Evolutionary conservation across 2,797 vertebrate genomes (phyloP).

Genomic region (Cyprinella venusta): DNA sequence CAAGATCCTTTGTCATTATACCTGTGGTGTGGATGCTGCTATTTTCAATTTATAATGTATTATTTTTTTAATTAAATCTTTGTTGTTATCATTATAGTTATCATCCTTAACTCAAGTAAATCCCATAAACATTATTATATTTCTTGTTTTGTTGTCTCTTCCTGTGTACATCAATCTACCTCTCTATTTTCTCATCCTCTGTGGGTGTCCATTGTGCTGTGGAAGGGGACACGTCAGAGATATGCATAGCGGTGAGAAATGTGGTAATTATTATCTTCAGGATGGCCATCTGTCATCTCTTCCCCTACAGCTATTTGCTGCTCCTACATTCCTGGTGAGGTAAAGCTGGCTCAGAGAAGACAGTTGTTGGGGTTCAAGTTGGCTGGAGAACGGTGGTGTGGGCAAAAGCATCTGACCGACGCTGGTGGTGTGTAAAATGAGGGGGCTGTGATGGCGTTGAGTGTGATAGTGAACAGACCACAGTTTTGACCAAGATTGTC

Average conservation of each 20-base stretch:
- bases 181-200: conserved; percentile 7
- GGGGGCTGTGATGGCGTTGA: background rate
- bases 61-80: too few relatives aligned
- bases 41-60: background rate
- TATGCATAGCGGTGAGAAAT: conserved; percentile 77
- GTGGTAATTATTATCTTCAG: conserved; percentile 81
- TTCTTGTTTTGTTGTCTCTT: conserved; percentile 9
- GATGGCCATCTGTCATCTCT: conserved; percentile 78
- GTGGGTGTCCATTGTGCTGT: conserved; percentile 37
- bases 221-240: conserved; percentile 71
- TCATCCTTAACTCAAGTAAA: background rate
- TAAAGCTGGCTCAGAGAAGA: conserved; percentile 62
- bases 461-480: conserved; percentile 14
- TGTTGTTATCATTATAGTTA: background rate
- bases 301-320: conserved; percentile 77
- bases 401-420: conserved; percentile 12
- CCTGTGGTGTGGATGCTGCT: background rate
- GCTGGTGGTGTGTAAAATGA: conserved; percentile 22
- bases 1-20: background rate
- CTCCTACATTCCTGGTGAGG: conserved; percentile 73
- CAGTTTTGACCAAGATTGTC: conserved; percentile 8
- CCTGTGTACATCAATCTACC: conserved; percentile 7
- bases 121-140: background rate
- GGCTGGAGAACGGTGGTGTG: conserved; percentile 35
- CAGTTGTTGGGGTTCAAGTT: conserved; percentile 35